A percentile compares a stretch with the other conserved stretches of the same genome.
These are phyloP conservation scores for Laupala kohalensis DNA, from an alignment of 1,140 invertebrate genomes.

Conservation along the genomic window DNA sequence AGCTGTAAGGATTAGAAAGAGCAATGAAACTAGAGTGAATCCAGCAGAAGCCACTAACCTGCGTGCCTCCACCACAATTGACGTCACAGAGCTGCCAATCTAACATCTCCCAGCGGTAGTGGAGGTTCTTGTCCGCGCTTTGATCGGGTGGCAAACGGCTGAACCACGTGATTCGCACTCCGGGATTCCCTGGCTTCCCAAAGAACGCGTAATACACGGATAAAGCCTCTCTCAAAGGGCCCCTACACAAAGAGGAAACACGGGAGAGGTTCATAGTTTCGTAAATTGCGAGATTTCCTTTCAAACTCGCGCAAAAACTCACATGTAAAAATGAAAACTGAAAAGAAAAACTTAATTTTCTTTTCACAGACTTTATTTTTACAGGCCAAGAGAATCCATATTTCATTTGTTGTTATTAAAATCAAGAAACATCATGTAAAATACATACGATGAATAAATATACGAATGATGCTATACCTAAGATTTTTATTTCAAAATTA, in stretches of 20 bases:
- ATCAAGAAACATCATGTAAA: neutral
- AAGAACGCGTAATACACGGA: neutral
- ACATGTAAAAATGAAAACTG: neutral
- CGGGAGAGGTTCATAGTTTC: no score
- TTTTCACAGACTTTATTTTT: neutral
- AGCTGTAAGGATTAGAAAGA: no score
- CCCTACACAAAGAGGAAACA: neutral
- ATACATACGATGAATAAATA: no score
- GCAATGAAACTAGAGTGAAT: no score
- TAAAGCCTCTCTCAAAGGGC: neutral
- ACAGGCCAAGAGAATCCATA: neutral
- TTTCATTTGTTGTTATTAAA: neutral
- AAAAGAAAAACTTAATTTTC: neutral
- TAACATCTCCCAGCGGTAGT: slow-evolving; percentile 37
- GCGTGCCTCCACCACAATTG: slow-evolving; percentile 32
- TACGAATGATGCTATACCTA: no score
- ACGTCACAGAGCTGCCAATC: slow-evolving; percentile 31
- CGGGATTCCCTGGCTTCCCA: neutral
- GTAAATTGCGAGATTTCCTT: no score
- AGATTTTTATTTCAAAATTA: no score
- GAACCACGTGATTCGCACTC: no score
- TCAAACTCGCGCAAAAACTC: no score
- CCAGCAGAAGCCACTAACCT: no score
- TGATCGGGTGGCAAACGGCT: no score
- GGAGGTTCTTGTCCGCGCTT: no score